Percentiles rank a stretch among this genome's conserved stretches.
Conservation (phyloP, 2,797 vertebrate species). For the Sorex maritimensis region DNA sequence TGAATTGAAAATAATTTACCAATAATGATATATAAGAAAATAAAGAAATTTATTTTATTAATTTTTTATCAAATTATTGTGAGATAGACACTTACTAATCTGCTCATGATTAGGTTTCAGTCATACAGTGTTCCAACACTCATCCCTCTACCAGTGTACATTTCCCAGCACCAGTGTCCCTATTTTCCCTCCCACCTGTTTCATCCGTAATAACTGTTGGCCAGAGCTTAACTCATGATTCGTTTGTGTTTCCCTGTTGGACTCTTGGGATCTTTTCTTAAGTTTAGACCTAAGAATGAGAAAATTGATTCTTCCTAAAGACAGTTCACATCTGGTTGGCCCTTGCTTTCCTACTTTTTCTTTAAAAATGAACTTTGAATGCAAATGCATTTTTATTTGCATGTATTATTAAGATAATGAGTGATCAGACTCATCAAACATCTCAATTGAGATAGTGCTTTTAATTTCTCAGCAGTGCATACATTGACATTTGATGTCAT, state of each 20-base stretch:
- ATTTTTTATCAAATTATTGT: too few species aligned
- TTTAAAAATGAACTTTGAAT: conserved; percentile 85
- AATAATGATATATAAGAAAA: background rate
- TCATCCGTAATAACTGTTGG: background rate
- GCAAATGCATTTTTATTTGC: conserved; percentile 85
- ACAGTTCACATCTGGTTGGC: conserved; percentile 82
- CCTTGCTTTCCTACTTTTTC: conserved; percentile 86
- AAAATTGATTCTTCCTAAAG: conserved; percentile 75
- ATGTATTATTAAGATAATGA: conserved; percentile 86
- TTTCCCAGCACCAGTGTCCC: too few species aligned
- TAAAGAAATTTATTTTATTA: background rate
- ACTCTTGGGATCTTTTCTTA: background rate
- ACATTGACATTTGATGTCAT: conserved; percentile 80
- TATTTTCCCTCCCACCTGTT: background rate
- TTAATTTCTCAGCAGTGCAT: conserved; percentile 84
- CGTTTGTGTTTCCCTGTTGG: background rate
- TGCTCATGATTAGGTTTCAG: too few species aligned
- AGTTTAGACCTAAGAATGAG: conserved; percentile 75
- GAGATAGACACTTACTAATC: too few species aligned
- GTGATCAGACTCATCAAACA: conserved; percentile 85
- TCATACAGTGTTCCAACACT: too few species aligned
- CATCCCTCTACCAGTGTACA: too few species aligned
- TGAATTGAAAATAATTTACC: conserved; percentile 16
- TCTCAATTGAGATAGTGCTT: conserved; percentile 86
- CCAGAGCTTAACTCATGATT: background rate